A percentile compares a stretch with the other conserved stretches of the same genome.
phyloP scores from a whole-genome alignment of 2,797 vertebrate species.

The Enteromius anoplus region DNA sequence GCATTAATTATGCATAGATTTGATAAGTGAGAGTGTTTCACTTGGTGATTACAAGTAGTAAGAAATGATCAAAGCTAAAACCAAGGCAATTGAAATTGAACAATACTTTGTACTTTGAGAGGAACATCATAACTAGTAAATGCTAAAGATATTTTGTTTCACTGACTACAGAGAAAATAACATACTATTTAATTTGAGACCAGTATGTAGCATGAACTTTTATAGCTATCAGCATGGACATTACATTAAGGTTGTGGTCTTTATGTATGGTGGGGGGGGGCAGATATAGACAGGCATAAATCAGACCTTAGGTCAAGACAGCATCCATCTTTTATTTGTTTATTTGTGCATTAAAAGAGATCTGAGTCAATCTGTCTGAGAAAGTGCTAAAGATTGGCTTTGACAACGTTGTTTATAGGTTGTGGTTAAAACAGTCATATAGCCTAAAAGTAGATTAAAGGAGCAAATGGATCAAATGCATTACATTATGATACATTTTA shows the following conservation, averaged over 20 bases:
- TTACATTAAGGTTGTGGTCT: not conserved
- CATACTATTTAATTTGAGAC: not conserved
- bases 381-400: not conserved
- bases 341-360: not conserved
- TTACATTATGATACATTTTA: not conserved
- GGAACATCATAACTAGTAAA: not conserved
- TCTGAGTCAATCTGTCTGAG: not conserved
- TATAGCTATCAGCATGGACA: not conserved
- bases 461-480: not conserved
- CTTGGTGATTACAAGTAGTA: not conserved
- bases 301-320: not conserved
- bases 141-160: not conserved
- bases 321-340: not conserved
- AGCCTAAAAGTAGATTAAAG: not conserved
- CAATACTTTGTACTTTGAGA: not conserved
- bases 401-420: not conserved
- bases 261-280: not conserved
- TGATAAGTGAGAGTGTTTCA: constrained; percentile 12
- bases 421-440: not conserved
- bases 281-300: not conserved
- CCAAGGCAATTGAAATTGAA: not conserved
- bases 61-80: not conserved
- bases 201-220: not conserved
- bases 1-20: constrained; percentile 42
- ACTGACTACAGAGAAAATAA: not conserved